Evolutionary conservation across 2,797 vertebrate genomes (phyloP), one percentile per base, ranked within the genome.

Genomic region (Sardinella longiceps): DNA sequence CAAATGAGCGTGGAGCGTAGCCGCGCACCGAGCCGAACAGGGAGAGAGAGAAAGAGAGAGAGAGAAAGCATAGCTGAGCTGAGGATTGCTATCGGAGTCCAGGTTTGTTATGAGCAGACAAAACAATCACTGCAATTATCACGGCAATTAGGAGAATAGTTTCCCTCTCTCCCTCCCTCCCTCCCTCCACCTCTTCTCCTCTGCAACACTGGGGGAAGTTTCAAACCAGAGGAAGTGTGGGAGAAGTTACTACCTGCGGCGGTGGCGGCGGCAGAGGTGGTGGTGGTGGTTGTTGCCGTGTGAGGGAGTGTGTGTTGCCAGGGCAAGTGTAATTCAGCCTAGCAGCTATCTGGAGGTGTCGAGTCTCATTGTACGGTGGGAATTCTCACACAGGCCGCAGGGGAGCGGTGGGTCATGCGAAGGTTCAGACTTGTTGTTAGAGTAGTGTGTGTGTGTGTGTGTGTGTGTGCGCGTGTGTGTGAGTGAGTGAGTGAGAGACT

Each of bases 1-100:
- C 96, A 96, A 97, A 98, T 96, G 95, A 95, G 95, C 95, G 95
- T 37, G 0, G 70, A 39, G 70, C 30, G 12, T 10, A 18, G 37
- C 33, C 33, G 33, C 37, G 18, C 70, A 7, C 70, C 70, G 12
- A 23, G 37, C 70, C 33, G 5, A 43, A 23, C 18, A 37, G 11
- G 9, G 25, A 28, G 60, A 28, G 60, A 20, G 15, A 6, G 14
- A n/a, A n/a, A n/a, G 50, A 18, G 50, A 3, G 2, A 18, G n/a
- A n/a, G n/a, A n/a, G 18, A 53, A 18, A 53, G 51, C 30, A 33
- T 30, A 70, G 63, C 30, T 15, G 70, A 9, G 33, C 33, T 6
- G 70, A 37, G 70, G 90, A 88, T n/a, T 25, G 39, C 48, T 1
- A 30, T 60, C 58, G 39, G 33, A 56, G 85, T 90, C 90, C 90